Evolutionary conservation across 2,888 invertebrate genomes (phyloP), one percentile per base, ranked within the genome.

Genomic region (Mystacides longicornis): DNA sequence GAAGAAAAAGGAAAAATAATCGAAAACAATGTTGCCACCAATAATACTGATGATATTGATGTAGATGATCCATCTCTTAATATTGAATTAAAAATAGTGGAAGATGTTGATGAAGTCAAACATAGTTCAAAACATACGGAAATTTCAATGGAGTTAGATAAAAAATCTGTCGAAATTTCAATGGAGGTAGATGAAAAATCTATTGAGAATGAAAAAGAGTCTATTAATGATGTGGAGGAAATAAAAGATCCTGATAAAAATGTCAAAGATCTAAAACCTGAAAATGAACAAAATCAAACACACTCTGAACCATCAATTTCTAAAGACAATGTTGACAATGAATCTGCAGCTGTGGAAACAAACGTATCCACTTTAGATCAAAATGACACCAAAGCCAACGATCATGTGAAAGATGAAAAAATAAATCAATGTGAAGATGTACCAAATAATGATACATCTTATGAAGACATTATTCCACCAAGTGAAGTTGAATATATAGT

Each of bases 11-110:
- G 33, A 33, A 16, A 33, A 18, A 19, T 19, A 45, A 21, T 20
- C 48, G 49, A 53, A 23, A 9, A 21, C 19, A 23, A 47, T 21
- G 19, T n/a, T 22, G 33, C 19, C n/a, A 19, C n/a, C 20, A 20
- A 9, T 16, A 19, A 21, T n/a, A 43, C 37, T 21, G 57, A 60
- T 22, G 57, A 61, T 19, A 58, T 60, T 18, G 57, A 61, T 31
- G 49, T 58, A 19, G 50, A 56, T 20, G 70, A 73, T 59, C 65
- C 71, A 51, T 72, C 72, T 62, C 64, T 73, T 31, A 70, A 70
- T 55, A 66, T 75, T 58, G 77, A 78, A 63, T 69, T 78, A 23
- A 75, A 75, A 69, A 78, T 78, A 51, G 67, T 75, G 42, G 77
- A 78, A 69, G 76, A 77, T 55, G 71, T 72, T 64, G 76, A 76